Conservation (phyloP, 2,888 invertebrate genomes). For the Cryptosula pallasiana region DNA sequence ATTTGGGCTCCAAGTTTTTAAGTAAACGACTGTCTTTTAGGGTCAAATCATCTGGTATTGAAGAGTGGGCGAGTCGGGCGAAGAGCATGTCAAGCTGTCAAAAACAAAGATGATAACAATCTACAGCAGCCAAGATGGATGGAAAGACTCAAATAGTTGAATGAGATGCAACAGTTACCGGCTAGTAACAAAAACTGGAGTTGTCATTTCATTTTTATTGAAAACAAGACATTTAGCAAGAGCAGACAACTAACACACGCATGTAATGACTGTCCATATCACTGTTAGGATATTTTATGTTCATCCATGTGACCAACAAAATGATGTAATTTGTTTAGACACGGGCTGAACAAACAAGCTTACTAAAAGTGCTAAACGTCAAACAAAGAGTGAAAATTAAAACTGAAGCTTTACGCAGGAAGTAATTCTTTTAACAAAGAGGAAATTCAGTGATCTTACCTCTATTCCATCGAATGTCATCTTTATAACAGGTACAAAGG, state of each 20-base stretch:
- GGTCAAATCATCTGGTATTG: slow-evolving; percentile 84
- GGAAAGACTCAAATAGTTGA: not conserved
- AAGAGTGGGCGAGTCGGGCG: slow-evolving; percentile 87
- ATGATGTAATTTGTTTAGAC: no score
- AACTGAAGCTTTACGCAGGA: no score
- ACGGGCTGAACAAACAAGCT: no score
- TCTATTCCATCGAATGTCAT: slow-evolving; percentile 98
- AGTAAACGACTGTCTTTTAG: slow-evolving; percentile 74
- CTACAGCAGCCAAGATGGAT: no score
- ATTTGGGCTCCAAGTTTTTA: slow-evolving; percentile 90
- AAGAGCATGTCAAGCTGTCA: slow-evolving; percentile 82
- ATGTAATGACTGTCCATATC: no score
- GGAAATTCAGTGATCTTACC: slow-evolving; percentile 58
- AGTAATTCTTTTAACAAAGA: no score
- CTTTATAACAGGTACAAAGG: slow-evolving; percentile 98
- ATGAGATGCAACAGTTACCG: not conserved
- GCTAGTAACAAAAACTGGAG: not conserved
- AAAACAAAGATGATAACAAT: not conserved
- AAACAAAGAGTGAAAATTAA: no score
- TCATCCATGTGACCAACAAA: no score
- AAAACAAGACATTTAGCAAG: no score
- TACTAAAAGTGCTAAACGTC: no score
- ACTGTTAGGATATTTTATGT: no score
- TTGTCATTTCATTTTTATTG: not conserved
- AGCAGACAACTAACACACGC: no score